Evolutionary conservation across 92 coral and sea anemone genomes (phyloP), one percentile per base, ranked within the genome.

Genomic region (Epizoanthus scotinus): DNA sequence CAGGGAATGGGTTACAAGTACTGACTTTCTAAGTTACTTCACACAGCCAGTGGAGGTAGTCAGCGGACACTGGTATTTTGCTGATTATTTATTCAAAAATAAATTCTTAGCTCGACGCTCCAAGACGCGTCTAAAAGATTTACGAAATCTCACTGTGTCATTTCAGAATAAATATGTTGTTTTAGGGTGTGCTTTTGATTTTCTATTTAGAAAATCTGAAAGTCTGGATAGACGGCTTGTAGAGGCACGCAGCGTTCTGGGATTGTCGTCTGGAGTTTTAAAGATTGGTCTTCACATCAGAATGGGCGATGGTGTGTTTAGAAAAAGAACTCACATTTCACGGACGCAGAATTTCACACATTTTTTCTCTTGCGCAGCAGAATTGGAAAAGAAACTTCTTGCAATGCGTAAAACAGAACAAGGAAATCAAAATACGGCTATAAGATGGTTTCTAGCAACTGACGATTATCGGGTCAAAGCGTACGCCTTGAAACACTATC

Each of bases 371-470:
- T 90, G 91, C n/a, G 91, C 94, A 13, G 78, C 57, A 67, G 81
- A 74, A 56, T 25, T 91, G 3, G 95, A 91, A 56, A 50, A 36
- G 31, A 50, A 63, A 24, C 62, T 91, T 27, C 4, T 54, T 1
- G 40, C 34, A 75, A 58, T 44, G 24, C 47, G 18, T 18, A 64
- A 29, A 29, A 20, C 6, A 54, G 19, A 49, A 9, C 7, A n/a
- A 15, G 85, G 78, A 6, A 77, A 65, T 50, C 29, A 62, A 5
- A 27, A 82, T 17, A 26, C 72, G 19, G 81, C 82, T 50, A 79
- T 88, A 20, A 84, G 75, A 12, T 91, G 89, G 91, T 91, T 91
- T 78, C 80, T 91, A 12, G 94, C 91, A 2, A 71, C 90, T 7
- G 94, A 91, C 58, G 87, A 84, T 24, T 40, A 26, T 12, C 42